phyloP scores from a whole-genome alignment of 2,797 vertebrate genomes.

The Okamejei kenojei region DNA sequence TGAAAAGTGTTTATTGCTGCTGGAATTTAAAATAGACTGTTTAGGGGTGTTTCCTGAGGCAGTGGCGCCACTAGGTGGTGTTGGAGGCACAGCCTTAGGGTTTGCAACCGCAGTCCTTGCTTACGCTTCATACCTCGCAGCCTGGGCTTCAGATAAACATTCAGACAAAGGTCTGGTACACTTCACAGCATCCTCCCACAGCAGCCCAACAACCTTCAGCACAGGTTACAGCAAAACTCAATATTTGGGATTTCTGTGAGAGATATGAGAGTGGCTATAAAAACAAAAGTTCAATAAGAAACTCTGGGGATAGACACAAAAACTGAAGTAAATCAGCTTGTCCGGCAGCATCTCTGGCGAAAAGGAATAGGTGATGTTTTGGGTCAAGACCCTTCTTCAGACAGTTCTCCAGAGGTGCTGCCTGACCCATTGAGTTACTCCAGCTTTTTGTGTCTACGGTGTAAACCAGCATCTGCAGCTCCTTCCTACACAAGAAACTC shows the following conservation, averaged over 20 bases:
- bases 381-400: no score
- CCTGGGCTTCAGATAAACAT: not conserved
- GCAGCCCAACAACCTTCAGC: not conserved
- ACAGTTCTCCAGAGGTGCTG: no score
- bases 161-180: no score
- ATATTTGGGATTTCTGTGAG: not conserved
- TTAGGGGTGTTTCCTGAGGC: slow-evolving; percentile 13
- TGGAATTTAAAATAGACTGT: not conserved
- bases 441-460: no score
- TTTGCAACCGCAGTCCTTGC: not conserved
- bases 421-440: no score
- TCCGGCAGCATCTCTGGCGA: no score
- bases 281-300: not conserved
- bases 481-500: not conserved
- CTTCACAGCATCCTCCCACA: not conserved
- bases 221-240: not conserved
- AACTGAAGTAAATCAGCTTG: no score
- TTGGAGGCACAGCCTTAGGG: slow-evolving; percentile 32
- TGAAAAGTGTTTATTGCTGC: not conserved
- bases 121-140: not conserved
- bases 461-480: no score
- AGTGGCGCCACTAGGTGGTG: slow-evolving; percentile 31
- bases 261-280: not conserved
- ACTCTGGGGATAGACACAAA: no score
- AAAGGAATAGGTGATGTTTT: no score